These are phyloP conservation scores for Cacatua alba DNA, from an alignment of 2,113 vertebrate species.

Conservation along the genomic window DNA sequence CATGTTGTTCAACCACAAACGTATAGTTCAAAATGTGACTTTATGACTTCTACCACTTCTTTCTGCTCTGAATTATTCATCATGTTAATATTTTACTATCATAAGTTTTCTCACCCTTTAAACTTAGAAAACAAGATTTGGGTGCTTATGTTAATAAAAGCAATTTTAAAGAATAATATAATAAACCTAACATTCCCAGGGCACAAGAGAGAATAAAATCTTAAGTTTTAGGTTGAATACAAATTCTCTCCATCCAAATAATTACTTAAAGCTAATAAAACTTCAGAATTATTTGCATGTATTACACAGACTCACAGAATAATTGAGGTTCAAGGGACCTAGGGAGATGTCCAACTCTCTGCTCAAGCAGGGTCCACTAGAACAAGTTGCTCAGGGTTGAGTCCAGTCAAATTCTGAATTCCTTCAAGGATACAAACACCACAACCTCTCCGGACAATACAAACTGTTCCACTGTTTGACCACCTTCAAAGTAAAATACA, in stretches of 20 bases:
- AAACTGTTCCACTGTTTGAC: neutral
- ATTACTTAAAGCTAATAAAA: neutral
- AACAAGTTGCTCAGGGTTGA: neutral
- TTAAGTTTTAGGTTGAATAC: neutral
- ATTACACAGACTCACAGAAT: neutral
- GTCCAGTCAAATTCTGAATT: neutral
- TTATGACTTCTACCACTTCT: neutral
- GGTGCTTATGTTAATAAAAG: neutral
- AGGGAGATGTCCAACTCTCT: neutral
- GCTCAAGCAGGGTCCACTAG: neutral
- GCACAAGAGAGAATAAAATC: neutral
- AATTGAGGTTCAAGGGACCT: neutral
- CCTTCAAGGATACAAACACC: neutral
- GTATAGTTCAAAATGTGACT: neutral
- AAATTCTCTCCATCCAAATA: neutral
- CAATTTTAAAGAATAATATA: neutral
- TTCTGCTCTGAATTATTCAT: neutral
- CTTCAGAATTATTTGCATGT: neutral
- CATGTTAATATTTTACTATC: neutral
- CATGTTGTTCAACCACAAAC: neutral
- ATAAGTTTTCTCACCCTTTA: neutral
- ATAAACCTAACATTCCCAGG: neutral
- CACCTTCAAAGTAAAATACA: neutral
- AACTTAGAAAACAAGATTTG: neutral
- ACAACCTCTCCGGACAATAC: rapidly evolving